Percentiles rank a stretch among this genome's conserved stretches.
Evolutionary conservation across 2,113 vertebrate genomes (phyloP).

Genomic region (Apodemus speciosus): DNA sequence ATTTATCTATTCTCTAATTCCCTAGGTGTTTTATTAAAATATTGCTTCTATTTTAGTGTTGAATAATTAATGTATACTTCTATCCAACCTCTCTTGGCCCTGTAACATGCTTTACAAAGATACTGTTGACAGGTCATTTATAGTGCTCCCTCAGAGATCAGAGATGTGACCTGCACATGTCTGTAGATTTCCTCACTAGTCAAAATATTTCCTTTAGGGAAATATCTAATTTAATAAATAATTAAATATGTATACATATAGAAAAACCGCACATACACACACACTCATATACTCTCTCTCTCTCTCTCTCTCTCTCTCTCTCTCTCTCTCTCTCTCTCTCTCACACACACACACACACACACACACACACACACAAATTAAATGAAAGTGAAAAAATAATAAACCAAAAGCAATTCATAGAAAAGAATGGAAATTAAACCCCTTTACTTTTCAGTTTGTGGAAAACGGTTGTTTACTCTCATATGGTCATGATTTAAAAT

Average conservation of each 20-base stretch:
- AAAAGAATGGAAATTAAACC: slow-evolving; percentile 31
- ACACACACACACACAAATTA: background rate
- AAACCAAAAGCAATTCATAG: background rate
- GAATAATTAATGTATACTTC: slow-evolving; percentile 5
- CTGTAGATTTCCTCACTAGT: background rate
- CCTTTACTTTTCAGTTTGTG: background rate
- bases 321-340: too few species aligned
- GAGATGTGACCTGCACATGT: background rate
- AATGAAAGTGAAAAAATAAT: background rate
- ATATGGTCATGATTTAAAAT: background rate
- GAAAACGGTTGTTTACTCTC: background rate
- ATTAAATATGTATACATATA: background rate
- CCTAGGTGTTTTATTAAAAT: slow-evolving; percentile 27
- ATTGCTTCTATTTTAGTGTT: slow-evolving; percentile 39
- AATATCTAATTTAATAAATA: background rate
- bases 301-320: too few species aligned
- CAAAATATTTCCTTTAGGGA: slow-evolving; percentile 31
- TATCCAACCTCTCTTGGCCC: background rate
- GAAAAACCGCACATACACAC: background rate
- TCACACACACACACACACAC: background rate
- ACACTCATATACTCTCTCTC: too few species aligned
- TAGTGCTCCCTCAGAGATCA: background rate
- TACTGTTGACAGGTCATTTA: background rate
- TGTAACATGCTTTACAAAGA: background rate
- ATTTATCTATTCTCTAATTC: slow-evolving; percentile 25